Base-by-base conservation (phyloP, 2,113 vertebrate genomes). In the Lophura nycthemera region DNA sequence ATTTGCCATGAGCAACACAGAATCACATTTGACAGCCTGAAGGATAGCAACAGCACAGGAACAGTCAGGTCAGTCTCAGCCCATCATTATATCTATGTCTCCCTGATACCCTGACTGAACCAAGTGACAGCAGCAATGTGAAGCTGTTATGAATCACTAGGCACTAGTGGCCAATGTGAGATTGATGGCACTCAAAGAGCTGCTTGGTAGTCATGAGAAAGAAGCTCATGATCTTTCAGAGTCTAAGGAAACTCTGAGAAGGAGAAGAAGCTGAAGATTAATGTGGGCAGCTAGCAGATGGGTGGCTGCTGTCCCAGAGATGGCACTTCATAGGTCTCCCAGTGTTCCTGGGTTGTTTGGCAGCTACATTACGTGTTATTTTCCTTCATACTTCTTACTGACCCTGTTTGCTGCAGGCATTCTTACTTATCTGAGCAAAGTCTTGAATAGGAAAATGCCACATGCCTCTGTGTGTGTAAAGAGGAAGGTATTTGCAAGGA, bases 401-500 rank as follows among this genome's bases (percentile, higher is more conserved):
- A 77, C 75, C 72, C 52, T 83, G 52, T 78, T 80, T 74, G 72
- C 61, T 72, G 27, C 47, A 54, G 34, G 61, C 88, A 54, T 69
- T 86, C 57, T 25, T 83, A n/a, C 88, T 96, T 95, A 77, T 92
- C 95, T 91, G 43, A 22, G 89, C 78, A 88, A 91, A 60, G 57
- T 83, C 76, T 73, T 54, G 15, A 89, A 61, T 11, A 89, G 85
- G 71, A 81, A 90, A 86, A 71, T 8, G 93, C 22, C 76, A 83
- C 93, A 80, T 80, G 83, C 82, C 83, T 90, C 43, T 1, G 3
- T 16, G 65, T 60, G 83, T 90, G 83, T 93, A 54, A 78, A 65
- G 92, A 84, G 86, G 77, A 94, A 92, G 79, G 93, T 71, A 93
- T 96, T 91, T 95, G 87, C 6, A 4, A 83, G n/a, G 43, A 94